Evolutionary conservation across 1,140 invertebrate species (phyloP).

Genomic region (Lamellibrachia luymesi): DNA sequence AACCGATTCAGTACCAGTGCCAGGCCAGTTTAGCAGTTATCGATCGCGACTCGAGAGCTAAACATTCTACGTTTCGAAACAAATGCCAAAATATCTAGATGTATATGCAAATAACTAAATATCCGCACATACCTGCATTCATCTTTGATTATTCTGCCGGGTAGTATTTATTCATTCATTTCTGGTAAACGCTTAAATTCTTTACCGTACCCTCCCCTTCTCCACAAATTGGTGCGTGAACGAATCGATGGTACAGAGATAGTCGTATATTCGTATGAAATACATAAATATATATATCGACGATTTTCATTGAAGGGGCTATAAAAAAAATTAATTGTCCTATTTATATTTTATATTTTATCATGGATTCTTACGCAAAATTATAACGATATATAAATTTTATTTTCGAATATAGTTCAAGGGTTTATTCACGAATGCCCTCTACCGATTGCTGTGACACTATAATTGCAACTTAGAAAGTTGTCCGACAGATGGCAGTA

Average conservation of each 20-base stretch:
- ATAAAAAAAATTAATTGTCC: neutral
- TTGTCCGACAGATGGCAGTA: neutral
- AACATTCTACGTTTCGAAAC: neutral
- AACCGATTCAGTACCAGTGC: too few species aligned
- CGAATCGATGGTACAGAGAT: neutral
- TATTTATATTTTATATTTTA: neutral
- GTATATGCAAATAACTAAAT: neutral
- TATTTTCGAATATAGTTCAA: neutral
- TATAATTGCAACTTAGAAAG: neutral
- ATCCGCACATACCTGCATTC: neutral
- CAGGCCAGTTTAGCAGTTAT: neutral
- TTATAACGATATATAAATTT: neutral
- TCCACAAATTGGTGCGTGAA: neutral
- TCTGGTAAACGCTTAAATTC: neutral
- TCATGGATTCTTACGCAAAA: neutral
- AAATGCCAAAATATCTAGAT: neutral
- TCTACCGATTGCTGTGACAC: neutral
- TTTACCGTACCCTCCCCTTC: neutral
- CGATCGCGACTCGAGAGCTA: neutral
- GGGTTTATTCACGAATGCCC: neutral
- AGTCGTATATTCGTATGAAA: slow-evolving; percentile 1
- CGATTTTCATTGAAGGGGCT: neutral
- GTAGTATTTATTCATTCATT: neutral
- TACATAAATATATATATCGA: neutral
- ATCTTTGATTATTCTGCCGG: neutral